Evolutionary conservation across 2,888 invertebrate genomes (phyloP), one percentile per base, ranked within the genome.

Genomic region (Sarcophaga caerulescens): DNA sequence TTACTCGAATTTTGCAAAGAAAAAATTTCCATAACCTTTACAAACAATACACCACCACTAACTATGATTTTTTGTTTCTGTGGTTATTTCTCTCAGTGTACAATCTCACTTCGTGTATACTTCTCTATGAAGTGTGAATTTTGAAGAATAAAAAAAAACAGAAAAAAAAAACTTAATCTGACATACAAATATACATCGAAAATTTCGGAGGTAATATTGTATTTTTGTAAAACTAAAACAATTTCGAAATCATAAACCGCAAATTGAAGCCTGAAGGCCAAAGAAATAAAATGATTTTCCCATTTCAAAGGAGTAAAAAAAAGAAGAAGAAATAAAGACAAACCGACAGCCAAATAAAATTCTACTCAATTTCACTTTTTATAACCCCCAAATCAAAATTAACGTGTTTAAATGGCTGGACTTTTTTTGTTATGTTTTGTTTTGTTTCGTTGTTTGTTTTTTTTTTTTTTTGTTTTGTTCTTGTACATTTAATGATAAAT

Each of bases 301-400:
- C 75, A 80, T 80, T 80, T 23, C 62, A 62, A 25, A 12, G 3
- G 21, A 44, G 63, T 14, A 63, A 25, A 69, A 59, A 45, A 47
- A 11, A 12, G 19, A 14, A n/a, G n/a, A 17, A 3, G 3, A 8
- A 11, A 59, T 79, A 19, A 70, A 21, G 25, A 17, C 25, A 57
- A 77, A 52, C 47, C 11, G 47, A 47, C 35, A 35, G 2, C 2
- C 35, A 52, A 52, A 52, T 52, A 59, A 65, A 74, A 70, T 79
- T 77, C 69, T 69, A 21, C 68, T 60, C 65, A 79, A 82, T 85
- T 85, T 85, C 85, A 83, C 83, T 85, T 85, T 52, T 82, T 85
- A 78, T 74, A 70, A 44, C 66, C 45, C 21, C 69, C 14, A 76
- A 70, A 66, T 44, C 10, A 65, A 25, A 71, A 78, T 57, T 69